phyloP scores from a whole-genome alignment of 2,888 invertebrate species.

The Escarpia spicata region DNA sequence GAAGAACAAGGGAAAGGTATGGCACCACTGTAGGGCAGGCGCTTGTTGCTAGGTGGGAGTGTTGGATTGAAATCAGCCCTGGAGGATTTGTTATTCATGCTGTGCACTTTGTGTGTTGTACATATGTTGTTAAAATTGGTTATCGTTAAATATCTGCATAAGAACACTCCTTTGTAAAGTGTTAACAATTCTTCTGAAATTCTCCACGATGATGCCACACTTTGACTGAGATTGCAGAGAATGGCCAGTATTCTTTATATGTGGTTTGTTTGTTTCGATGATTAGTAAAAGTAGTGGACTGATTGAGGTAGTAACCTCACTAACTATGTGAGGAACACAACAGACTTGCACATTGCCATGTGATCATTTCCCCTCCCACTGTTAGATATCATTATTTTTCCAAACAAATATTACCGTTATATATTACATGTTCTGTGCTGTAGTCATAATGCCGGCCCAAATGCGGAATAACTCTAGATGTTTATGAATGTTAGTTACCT shows the following conservation, averaged over 20 bases:
- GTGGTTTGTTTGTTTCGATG: background rate
- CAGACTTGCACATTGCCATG: background rate
- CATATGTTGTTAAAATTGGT: background rate
- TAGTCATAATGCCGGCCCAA: too few species aligned
- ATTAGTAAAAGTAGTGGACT: constrained; percentile 16
- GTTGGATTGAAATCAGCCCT: background rate
- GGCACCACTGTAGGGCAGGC: constrained; percentile 22
- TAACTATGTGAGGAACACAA: background rate
- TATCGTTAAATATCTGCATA: background rate
- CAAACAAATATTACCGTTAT: too few species aligned
- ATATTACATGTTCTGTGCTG: background rate
- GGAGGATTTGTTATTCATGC: background rate
- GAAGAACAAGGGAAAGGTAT: constrained; percentile 85
- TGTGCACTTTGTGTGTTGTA: background rate
- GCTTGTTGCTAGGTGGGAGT: constrained; percentile 21
- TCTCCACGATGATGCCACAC: too few species aligned
- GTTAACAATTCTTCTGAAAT: too few species aligned
- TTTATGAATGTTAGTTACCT: background rate
- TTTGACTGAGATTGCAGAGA: too few species aligned
- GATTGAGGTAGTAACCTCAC: background rate
- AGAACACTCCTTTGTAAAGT: too few species aligned
- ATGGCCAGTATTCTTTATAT: background rate
- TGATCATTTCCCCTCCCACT: background rate
- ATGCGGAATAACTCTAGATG: background rate
- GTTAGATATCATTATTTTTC: too few species aligned